A percentile compares a stretch with the other conserved stretches of the same genome.
Evolutionary conservation across 2,888 invertebrate species (phyloP).

Genomic region (Acleris sparsana): DNA sequence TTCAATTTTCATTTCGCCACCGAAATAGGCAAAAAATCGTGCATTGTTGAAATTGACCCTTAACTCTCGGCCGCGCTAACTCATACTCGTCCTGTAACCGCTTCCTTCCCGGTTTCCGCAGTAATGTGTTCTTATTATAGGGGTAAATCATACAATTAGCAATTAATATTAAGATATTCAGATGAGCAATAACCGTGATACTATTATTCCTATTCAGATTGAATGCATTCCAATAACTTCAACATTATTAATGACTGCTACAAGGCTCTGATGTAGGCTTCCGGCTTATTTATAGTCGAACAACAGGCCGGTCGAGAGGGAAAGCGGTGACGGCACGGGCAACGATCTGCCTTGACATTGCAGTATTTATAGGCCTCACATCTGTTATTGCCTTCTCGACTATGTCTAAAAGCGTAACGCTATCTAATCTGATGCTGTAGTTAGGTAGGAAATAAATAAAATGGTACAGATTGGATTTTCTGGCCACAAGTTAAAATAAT

Average conservation of each 20-base stretch:
- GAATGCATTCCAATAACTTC: slow-evolving; percentile 24
- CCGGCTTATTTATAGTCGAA: slow-evolving; percentile 51
- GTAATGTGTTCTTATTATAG: too few species aligned
- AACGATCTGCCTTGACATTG: slow-evolving; percentile 77
- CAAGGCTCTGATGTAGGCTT: slow-evolving; percentile 42
- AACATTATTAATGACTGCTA: slow-evolving; percentile 31
- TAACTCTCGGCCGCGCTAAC: too few species aligned
- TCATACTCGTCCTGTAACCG: too few species aligned
- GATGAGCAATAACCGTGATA: slow-evolving; percentile 1
- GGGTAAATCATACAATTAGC: too few species aligned
- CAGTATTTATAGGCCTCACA: slow-evolving; percentile 68
- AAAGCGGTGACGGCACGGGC: slow-evolving; percentile 57
- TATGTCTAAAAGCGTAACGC: slow-evolving; percentile 39
- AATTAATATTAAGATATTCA: too few species aligned
- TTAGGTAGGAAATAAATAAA: background rate
- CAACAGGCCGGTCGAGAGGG: slow-evolving; percentile 52
- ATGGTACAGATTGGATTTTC: too few species aligned
- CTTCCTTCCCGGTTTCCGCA: too few species aligned
- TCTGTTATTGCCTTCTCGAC: slow-evolving; percentile 62
- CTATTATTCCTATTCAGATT: slow-evolving; percentile 9
- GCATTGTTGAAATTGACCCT: too few species aligned
- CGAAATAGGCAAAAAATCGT: too few species aligned
- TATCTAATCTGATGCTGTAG: background rate
- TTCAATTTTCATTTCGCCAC: too few species aligned
- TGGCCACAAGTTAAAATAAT: too few species aligned